Evolutionary conservation across 1,140 invertebrate genomes (phyloP), one percentile per base, ranked within the genome.

Genomic region (Drosophila oshimai): DNA sequence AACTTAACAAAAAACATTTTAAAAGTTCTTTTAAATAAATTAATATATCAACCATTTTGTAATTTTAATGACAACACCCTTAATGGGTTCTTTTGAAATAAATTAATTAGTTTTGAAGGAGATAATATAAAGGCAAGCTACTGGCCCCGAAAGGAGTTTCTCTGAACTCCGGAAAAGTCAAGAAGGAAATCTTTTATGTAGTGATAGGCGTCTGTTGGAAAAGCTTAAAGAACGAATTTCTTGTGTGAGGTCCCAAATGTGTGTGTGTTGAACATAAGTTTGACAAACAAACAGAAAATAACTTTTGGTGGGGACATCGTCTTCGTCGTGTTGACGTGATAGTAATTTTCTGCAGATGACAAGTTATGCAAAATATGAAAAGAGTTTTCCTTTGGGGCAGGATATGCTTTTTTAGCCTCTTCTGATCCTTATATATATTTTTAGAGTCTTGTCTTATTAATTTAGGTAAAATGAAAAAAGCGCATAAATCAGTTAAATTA

Each of bases 281-380:
- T 41, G 5, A 6, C 6, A 65, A 67, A 65, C 42, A 67, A 65
- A 53, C 67, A 39, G 31, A 53, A 67, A 70, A 39, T 22, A 50
- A 34, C 50, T 36, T 58, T 37, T 34, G 41, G 17, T 28, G 13
- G 42, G 26, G 24, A 44, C 49, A 51, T 76, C 31, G 24, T 61
- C 18, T 22, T 68, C 26, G 5, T 68, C 26, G 5, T 64, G 61
- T 47, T 50, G 58, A 49, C 61, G 61, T 64, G 13, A 64, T 64
- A 49, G 61, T 64, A 64, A 65, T 64, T 84, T 72, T 67, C 75
- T 86, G 80, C 36, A 72, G 65, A 72, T 84, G 79, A 86, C 80
- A 86, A 86, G 80, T 80, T 68, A 55, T 75, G 71, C 71, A 46
- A 68, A 74, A 71, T 51, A 72, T 42, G 58, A 36, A 26, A 72